Base-by-base conservation (phyloP, 2,888 invertebrate genomes). In the Diplazon laetatorius region DNA sequence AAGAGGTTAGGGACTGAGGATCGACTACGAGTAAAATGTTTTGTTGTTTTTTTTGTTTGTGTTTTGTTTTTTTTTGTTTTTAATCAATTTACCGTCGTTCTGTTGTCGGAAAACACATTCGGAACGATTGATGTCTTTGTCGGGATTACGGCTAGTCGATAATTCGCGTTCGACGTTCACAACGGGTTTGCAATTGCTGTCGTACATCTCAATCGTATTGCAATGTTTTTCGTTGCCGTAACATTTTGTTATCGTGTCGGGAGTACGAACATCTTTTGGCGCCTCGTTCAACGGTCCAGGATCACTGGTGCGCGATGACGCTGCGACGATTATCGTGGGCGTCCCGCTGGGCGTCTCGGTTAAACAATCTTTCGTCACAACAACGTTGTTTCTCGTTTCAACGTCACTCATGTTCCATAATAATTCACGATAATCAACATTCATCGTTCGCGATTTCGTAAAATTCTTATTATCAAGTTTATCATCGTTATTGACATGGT, bases 401-500 rank as follows among this genome's bases (percentile, higher is more conserved):
- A 35, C 42, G 37, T 63, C 39, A 71, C 55, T 52, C 16, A 63
- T 46, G 35, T 68, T 52, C 50, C 55, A 70, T 39, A 16, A 69
- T 42, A 81, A 80, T 80, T 82, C 82, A 62, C 70, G 80, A 62
- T 42, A 73, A 42, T 74, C 77, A 44, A 65, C 80, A 75, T 78
- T 83, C 80, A 65, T 72, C 76, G 60, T 59, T 59, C 50, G 46
- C 68, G 52, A 78, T 71, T 82, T 77, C 59, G 63, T 55, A 46
- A 25, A 62, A 76, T 68, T 71, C 78, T 60, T 42, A 83, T 5
- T 0, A 18, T 20, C 37, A 8, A 37, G 39, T 0, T 20, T 68
- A 44, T 80, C 42, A 42, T 78, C 86, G 86, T 85, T 90, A 90
- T 91, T 91, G 90, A 90, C 91, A 91, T 90, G 87, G 87, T 87